Evolutionary conservation across 2,113 vertebrate genomes (phyloP), one percentile per base, ranked within the genome.

Genomic region (Platysteira castanea): DNA sequence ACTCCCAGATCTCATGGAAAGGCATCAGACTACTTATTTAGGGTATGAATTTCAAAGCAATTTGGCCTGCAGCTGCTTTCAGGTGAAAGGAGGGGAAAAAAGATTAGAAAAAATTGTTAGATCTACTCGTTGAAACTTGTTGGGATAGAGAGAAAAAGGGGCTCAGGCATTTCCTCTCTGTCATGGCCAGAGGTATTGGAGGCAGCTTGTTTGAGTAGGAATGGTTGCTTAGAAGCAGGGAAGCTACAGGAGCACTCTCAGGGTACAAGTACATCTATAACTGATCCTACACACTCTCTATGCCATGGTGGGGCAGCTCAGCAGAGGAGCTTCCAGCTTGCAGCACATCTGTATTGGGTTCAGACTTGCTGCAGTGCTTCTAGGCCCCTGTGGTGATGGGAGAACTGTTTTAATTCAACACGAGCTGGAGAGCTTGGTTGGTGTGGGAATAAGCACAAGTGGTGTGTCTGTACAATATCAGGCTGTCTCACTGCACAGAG

Each of bases 171-270:
- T 86, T 97, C 33, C 57, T 86, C 35, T 68, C 20, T 41, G 35
- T 33, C 53, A 31, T 15, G 39, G 42, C 68, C 39, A 47, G 71
- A 82, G 63, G 68, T 87, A 9, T 20, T 85, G 75, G 39, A 91
- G n/a, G 31, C 47, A 75, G 64, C 75, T 70, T 81, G 73, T 96
- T 87, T 86, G 70, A 86, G 10, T 73, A 76, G 75, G 60, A 23
- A 18, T 69, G 42, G 75, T 97, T 96, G 71, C 88, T 90, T 95
- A 70, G 95, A 44, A 94, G 71, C 91, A 67, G 63, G 81, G 74
- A 82, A 86, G 77, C 67, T 76, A 21, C 63, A 59, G 85, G 37
- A 95, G 50, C 33, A 4, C 69, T 87, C 81, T 77, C 46, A 82
- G 69, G 71, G 95, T 94, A 49, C 60, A 74, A 71, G 23, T 37